Conservation (phyloP, 2,888 invertebrate genomes). For the Synanthedon andrenaeformis region DNA sequence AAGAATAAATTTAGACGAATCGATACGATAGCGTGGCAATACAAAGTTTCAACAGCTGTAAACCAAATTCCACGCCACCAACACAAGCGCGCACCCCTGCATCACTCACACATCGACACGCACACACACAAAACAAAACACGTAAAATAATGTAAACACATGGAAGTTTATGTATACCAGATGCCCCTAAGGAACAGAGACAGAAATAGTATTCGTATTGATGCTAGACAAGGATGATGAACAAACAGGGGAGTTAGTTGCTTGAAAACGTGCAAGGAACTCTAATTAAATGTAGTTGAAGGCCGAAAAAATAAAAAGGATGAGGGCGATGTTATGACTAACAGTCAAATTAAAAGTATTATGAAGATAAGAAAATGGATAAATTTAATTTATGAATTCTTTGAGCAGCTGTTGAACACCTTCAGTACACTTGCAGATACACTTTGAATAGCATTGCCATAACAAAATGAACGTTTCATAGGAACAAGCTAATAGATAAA, state of each 20-base stretch:
- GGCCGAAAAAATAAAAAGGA: constrained; percentile 54
- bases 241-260: constrained; percentile 37
- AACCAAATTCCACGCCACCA: constrained; percentile 45
- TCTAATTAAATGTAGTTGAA: constrained; percentile 63
- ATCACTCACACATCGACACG: constrained; percentile 32
- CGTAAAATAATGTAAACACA: constrained; percentile 58
- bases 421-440: background rate
- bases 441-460: background rate
- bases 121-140: constrained; percentile 12
- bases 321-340: constrained; percentile 22
- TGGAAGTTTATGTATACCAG: constrained; percentile 66
- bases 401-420: too few relatives aligned
- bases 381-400: too few relatives aligned
- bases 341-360: too few relatives aligned
- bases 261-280: constrained; percentile 55
- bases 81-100: constrained; percentile 59
- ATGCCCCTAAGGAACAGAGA: constrained; percentile 63
- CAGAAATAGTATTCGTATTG: constrained; percentile 30
- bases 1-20: constrained; percentile 64
- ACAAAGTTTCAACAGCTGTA: constrained; percentile 66
- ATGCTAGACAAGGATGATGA: constrained; percentile 41
- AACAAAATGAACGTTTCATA: constrained; percentile 37
- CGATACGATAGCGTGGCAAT: constrained; percentile 42
- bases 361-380: too few relatives aligned
- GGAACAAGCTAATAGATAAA: constrained; percentile 53